A percentile compares a stretch with the other conserved stretches of the same genome.
These are phyloP conservation scores for Micromesistius poutassou DNA, from an alignment of 2,797 vertebrate species.

Conservation along the genomic window DNA sequence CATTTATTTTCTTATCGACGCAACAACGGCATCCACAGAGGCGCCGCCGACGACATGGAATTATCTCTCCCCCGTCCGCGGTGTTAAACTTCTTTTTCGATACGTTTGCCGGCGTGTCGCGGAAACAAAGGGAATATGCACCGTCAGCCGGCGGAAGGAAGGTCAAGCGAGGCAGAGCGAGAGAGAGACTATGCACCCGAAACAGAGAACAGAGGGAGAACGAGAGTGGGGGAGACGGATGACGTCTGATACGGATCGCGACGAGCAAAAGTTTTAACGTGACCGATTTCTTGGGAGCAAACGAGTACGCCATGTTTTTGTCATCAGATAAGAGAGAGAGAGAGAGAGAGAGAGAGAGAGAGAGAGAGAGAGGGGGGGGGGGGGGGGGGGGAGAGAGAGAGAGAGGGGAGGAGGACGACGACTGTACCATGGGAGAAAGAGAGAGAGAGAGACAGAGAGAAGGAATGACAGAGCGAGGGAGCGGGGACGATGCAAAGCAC, in stretches of 20 bases:
- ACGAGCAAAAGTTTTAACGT: not conserved
- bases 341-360: not conserved
- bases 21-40: not conserved
- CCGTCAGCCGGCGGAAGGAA: not conserved
- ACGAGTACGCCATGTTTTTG: not conserved
- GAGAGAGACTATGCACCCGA: not conserved
- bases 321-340: not conserved
- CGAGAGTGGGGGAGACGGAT: not conserved
- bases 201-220: not conserved
- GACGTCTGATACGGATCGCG: not conserved
- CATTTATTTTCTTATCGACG: not conserved
- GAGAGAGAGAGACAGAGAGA: constrained; percentile 3
- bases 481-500: constrained; percentile 43
- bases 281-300: not conserved
- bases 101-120: not conserved
- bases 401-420: not conserved
- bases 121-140: not conserved
- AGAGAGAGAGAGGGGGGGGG: not conserved
- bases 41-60: not conserved
- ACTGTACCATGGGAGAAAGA: not conserved
- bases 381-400: not conserved
- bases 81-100: not conserved
- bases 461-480: not conserved
- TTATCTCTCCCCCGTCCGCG: not conserved
- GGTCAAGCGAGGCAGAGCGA: not conserved